Percentiles rank a stretch among this genome's conserved stretches.
phyloP scores from a whole-genome alignment of 2,888 invertebrate species.

The Pseudococcus longispinus region DNA sequence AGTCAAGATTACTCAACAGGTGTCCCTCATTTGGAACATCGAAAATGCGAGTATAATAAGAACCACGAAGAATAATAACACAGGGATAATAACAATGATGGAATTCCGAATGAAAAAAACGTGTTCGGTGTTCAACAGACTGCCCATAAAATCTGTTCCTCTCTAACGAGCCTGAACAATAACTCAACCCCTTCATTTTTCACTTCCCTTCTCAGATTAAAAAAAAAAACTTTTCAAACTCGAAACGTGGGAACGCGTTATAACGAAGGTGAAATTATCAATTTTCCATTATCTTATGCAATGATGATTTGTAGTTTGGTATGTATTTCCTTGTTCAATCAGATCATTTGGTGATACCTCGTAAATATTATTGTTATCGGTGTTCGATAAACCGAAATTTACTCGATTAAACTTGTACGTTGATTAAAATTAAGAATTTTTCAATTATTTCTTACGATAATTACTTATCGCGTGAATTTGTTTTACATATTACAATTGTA shows the following conservation, averaged over 20 bases:
- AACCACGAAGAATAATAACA: slow-evolving; percentile 21
- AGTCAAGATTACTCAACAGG: slow-evolving; percentile 48
- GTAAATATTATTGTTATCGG: neutral
- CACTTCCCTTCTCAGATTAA: slow-evolving; percentile 17
- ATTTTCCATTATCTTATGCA: neutral
- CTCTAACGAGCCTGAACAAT: slow-evolving; percentile 45
- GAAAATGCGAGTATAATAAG: neutral
- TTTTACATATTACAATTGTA: neutral
- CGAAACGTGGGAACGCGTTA: slow-evolving; percentile 11
- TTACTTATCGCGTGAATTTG: neutral
- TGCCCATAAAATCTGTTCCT: slow-evolving; percentile 50
- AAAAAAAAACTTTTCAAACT: neutral
- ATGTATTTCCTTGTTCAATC: neutral
- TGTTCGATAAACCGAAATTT: neutral
- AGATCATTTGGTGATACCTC: neutral
- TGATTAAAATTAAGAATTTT: neutral
- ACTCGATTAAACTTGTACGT: neutral
- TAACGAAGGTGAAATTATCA: slow-evolving; percentile 3
- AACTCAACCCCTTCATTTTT: slow-evolving; percentile 14
- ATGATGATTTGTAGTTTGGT: neutral
- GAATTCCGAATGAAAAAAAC: slow-evolving; percentile 31
- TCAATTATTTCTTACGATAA: neutral
- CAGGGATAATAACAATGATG: slow-evolving; percentile 46
- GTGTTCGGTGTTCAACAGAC: slow-evolving; percentile 18
- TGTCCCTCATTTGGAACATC: slow-evolving; percentile 39